These are phyloP conservation scores for Chydorus sphaericus DNA, from an alignment of 2,888 invertebrate species.

Conservation along the genomic window DNA sequence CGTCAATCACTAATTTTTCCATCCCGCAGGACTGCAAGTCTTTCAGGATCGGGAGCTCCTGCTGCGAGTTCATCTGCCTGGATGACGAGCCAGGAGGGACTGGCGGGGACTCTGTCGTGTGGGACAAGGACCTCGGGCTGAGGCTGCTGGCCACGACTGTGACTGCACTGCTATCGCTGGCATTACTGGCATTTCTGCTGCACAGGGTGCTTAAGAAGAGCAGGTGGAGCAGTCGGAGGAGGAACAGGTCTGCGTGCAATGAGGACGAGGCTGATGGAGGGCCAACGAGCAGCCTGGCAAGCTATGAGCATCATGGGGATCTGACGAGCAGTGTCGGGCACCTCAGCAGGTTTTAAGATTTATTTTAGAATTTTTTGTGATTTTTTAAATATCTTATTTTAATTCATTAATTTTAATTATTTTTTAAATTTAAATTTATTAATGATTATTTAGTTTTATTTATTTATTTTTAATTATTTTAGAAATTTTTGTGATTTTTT, in stretches of 20 bases:
- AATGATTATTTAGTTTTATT: too few relatives aligned
- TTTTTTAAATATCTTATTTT: too few relatives aligned
- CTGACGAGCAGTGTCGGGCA: neutral
- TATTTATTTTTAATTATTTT: too few relatives aligned
- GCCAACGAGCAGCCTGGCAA: neutral
- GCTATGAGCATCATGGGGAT: neutral
- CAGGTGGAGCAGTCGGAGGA: too few relatives aligned
- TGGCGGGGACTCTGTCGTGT: conserved; percentile 1
- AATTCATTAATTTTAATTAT: too few relatives aligned
- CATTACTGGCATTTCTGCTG: conserved; percentile 64
- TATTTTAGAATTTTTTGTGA: too few relatives aligned
- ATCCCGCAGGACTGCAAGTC: conserved; percentile 56
- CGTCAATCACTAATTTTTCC: neutral
- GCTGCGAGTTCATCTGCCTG: conserved; percentile 76
- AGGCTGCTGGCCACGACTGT: conserved; percentile 69
- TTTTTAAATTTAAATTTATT: too few relatives aligned
- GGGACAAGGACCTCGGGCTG: conserved; percentile 44
- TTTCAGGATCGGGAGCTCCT: conserved; percentile 64
- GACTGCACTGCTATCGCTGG: conserved; percentile 63
- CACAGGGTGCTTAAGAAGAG: too few relatives aligned
- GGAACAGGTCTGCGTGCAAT: neutral
- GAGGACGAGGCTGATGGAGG: neutral
- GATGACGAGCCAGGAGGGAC: conserved; percentile 55
- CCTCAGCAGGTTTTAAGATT: too few relatives aligned
- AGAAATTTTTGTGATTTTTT: too few relatives aligned